These are phyloP conservation scores for Picus viridis DNA, from an alignment of 2,797 vertebrate genomes.

Conservation along the genomic window DNA sequence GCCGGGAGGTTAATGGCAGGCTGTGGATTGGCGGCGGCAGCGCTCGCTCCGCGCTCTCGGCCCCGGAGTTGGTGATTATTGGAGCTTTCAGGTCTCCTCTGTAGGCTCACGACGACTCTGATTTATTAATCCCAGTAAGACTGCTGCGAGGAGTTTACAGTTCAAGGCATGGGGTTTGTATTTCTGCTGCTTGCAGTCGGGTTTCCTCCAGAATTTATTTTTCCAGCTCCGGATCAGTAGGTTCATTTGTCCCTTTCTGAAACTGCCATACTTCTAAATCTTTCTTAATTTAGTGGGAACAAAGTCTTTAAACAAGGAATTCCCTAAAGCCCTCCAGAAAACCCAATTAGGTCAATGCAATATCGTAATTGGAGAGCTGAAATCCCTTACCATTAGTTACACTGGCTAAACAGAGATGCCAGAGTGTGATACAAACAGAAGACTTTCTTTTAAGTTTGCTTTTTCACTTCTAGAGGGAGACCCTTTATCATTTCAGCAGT, in stretches of 20 bases:
- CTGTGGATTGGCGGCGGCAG: slow-evolving; percentile 84
- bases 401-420: slow-evolving; percentile 43
- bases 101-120: slow-evolving; percentile 37
- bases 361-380: slow-evolving; percentile 40
- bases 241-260: slow-evolving; percentile 63
- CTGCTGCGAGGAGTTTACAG: slow-evolving; percentile 61
- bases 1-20: slow-evolving; percentile 83
- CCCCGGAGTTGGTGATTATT: slow-evolving; percentile 70
- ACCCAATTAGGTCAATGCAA: slow-evolving; percentile 25
- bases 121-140: slow-evolving; percentile 73
- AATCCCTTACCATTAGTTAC: slow-evolving; percentile 37
- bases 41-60: slow-evolving; percentile 76
- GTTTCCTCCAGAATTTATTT: slow-evolving; percentile 59
- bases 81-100: slow-evolving; percentile 57
- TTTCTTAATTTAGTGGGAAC: slow-evolving; percentile 28
- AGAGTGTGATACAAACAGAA: slow-evolving; percentile 12
- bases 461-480: background rate
- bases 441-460: slow-evolving; percentile 31
- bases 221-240: slow-evolving; percentile 60
- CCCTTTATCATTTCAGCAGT: background rate
- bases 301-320: slow-evolving; percentile 36
- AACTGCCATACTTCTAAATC: slow-evolving; percentile 43
- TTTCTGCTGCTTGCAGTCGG: slow-evolving; percentile 43
- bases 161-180: slow-evolving; percentile 38
- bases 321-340: slow-evolving; percentile 34